Conservation (phyloP, 2,797 vertebrate genomes). For the Paratrypauchen microcephalus region DNA sequence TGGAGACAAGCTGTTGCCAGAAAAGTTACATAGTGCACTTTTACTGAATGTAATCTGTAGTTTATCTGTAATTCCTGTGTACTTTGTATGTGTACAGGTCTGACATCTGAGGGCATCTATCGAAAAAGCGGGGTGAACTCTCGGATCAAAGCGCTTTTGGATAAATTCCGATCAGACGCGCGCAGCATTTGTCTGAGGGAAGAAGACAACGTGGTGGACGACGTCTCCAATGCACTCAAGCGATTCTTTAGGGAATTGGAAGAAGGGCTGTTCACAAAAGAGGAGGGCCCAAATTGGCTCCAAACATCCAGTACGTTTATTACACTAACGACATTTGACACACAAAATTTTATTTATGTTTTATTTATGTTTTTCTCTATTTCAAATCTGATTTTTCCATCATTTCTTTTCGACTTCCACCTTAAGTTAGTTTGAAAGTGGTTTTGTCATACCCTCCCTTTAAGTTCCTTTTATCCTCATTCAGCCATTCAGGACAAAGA, state of each 20-base stretch:
- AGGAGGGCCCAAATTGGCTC: slow-evolving; percentile 78
- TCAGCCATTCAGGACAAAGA: slow-evolving; percentile 79
- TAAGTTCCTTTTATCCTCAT: slow-evolving; percentile 5
- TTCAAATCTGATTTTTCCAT: background rate
- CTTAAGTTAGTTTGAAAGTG: background rate
- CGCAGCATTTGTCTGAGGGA: slow-evolving; percentile 85
- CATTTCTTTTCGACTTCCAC: background rate
- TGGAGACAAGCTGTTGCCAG: too few relatives aligned
- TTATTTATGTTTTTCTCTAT: slow-evolving; percentile 5
- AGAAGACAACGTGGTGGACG: slow-evolving; percentile 90
- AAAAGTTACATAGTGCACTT: too few relatives aligned
- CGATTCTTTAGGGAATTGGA: slow-evolving; percentile 90
- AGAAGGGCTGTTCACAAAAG: slow-evolving; percentile 84
- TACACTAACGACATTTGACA: background rate
- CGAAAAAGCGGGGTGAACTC: slow-evolving; percentile 94
- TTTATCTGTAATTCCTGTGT: background rate
- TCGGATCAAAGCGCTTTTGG: slow-evolving; percentile 83
- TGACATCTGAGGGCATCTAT: slow-evolving; percentile 93
- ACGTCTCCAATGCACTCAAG: slow-evolving; percentile 91
- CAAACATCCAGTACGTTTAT: slow-evolving; percentile 69
- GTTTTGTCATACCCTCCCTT: background rate
- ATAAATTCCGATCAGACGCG: slow-evolving; percentile 83
- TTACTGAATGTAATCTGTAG: background rate
- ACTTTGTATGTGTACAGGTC: slow-evolving; percentile 66
- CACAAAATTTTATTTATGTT: too few relatives aligned